phyloP scores from a whole-genome alignment of 2,113 vertebrate genomes.

The Recurvirostra avosetta region DNA sequence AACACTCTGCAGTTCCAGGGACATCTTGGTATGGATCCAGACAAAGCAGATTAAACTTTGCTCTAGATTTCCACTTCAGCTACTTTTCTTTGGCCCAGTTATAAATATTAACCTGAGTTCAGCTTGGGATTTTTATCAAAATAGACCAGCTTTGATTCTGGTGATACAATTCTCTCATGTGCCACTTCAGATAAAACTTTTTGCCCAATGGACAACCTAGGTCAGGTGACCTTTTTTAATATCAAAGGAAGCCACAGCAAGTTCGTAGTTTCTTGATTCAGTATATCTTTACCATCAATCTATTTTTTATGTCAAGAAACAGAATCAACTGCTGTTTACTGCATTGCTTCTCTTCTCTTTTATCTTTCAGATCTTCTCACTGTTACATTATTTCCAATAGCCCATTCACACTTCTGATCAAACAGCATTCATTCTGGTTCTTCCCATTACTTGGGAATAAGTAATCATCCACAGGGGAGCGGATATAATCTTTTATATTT shows the following conservation, averaged over 20 bases:
- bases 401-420: background rate
- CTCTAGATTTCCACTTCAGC: background rate
- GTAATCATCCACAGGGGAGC: background rate
- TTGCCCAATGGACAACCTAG: background rate
- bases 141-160: background rate
- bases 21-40: background rate
- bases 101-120: background rate
- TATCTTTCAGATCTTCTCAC: background rate
- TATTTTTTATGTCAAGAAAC: background rate
- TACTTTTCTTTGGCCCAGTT: background rate
- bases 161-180: background rate
- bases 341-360: background rate
- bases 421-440: background rate
- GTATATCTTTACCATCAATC: background rate
- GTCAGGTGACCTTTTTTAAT: background rate
- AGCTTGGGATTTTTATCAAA: background rate
- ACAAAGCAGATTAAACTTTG: background rate
- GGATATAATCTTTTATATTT: background rate
- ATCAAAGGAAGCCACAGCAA: background rate
- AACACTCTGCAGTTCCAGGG: background rate
- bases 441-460: background rate
- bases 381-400: background rate
- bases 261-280: background rate
- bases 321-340: background rate
- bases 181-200: background rate